Base-by-base conservation (phyloP, 2,113 vertebrate species). In the Redunca redunca region DNA sequence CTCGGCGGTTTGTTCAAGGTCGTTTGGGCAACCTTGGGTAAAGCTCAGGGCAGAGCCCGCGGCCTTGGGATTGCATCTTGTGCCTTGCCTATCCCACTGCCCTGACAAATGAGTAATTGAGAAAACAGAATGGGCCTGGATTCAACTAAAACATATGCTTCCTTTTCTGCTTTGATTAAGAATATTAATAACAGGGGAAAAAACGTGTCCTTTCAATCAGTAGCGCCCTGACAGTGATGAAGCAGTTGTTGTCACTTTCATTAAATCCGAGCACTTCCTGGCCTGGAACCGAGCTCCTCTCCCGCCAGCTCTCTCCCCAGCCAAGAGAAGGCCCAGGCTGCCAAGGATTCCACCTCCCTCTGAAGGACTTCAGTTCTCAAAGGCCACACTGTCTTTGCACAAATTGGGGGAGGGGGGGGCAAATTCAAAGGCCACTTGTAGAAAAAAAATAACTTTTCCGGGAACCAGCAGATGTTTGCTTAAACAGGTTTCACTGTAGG, bases 111-210 rank as follows among this genome's bases (percentile, higher is more conserved):
- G 85, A 97, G 58, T 98, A 80, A 97, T 88, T 97, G 95, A 96
- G 64, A 94, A 96, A 96, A 82, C 52, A 97, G 90, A 94, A 90
- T 52, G 93, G 95, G 93, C 89, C 57, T 77, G 55, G 53, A 80
- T 95, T 98, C 97, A 97, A 36, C 89, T 81, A 92, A 97, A 93
- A 93, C 97, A 97, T 96, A 96, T 94, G 97, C 89, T 97, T 91
- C 96, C 95, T 97, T 97, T 97, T 97, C 81, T 95, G 97, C 91
- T 96, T 97, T 97, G 93, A 98, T 97, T 81, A 94, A 98, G 95
- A 95, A 90, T 96, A 97, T 98, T 97, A 97, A 90, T 93, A 97
- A 98, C 86, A 94, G 94, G 97, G 36, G 1, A 94, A 96, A 97
- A 98, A 96, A 93, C 36, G 62, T 97, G 94, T 97, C 93, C 83